Conservation (phyloP, 2,113 vertebrate species). For the Monopterus albus region DNA sequence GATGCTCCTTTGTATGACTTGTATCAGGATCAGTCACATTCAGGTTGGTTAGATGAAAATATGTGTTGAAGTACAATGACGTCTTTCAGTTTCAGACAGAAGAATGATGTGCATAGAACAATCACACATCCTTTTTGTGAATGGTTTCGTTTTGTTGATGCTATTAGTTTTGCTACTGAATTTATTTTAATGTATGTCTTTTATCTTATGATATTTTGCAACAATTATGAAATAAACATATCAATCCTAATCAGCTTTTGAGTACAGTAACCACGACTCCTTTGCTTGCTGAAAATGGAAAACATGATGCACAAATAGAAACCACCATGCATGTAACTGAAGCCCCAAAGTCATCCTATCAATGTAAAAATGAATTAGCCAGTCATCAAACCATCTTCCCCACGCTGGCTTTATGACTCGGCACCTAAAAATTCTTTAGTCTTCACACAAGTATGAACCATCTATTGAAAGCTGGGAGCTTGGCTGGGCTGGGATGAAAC, state of each 20-base stretch:
- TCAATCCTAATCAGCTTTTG: neutral
- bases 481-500: slow-evolving; percentile 72
- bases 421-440: slow-evolving; percentile 56
- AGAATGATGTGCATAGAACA: slow-evolving; percentile 5
- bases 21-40: slow-evolving; percentile 52
- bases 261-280: neutral
- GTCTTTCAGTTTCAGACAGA: slow-evolving; percentile 56
- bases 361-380: slow-evolving; percentile 7
- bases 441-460: slow-evolving; percentile 54
- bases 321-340: slow-evolving; percentile 21
- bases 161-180: slow-evolving; percentile 6
- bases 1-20: slow-evolving; percentile 61
- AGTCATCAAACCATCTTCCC: slow-evolving; percentile 49
- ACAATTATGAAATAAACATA: no score
- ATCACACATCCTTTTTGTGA: no score
- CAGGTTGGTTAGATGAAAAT: slow-evolving; percentile 63
- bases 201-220: no score
- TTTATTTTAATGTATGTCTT: neutral
- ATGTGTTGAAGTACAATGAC: slow-evolving; percentile 40
- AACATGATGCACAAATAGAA: slow-evolving; percentile 16
- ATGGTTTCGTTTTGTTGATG: slow-evolving; percentile 10
- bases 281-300: slow-evolving; percentile 5
- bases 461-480: slow-evolving; percentile 68
- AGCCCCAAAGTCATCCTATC: slow-evolving; percentile 14
- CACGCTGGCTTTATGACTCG: slow-evolving; percentile 61